phyloP scores from a whole-genome alignment of 2,797 vertebrate genomes.

The Lemur catta region DNA sequence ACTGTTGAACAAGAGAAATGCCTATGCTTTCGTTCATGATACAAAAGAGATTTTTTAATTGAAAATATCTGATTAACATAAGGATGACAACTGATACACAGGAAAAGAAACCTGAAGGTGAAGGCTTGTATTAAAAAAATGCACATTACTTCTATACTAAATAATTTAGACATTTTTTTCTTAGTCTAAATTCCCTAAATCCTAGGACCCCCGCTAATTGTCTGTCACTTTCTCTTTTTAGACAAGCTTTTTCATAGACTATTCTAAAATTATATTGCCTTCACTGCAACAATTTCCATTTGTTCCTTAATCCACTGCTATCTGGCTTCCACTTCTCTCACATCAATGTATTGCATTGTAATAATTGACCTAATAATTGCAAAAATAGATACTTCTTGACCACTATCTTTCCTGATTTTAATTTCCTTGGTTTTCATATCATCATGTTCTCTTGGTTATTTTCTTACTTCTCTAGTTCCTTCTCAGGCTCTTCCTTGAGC shows the following conservation, averaged over 20 bases:
- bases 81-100: not conserved
- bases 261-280: not conserved
- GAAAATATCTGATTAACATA: constrained; percentile 11
- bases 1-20: not conserved
- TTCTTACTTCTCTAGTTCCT: not conserved
- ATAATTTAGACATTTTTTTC: not conserved
- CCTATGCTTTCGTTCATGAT: not conserved
- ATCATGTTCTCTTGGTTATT: not conserved
- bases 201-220: not conserved
- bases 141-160: not conserved
- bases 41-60: not conserved
- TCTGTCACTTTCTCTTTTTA: not conserved
- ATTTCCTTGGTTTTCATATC: not conserved
- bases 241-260: not conserved
- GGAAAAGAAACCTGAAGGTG: not conserved
- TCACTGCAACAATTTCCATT: not conserved
- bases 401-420: not conserved
- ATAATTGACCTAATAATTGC: not conserved
- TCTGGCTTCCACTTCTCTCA: not conserved
- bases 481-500: not conserved
- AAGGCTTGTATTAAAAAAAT: constrained; percentile 8
- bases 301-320: not conserved
- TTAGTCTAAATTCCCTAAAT: not conserved
- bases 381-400: not conserved
- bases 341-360: not conserved